Evolutionary conservation across 23 tunicate species (phyloP), one percentile per base, ranked within the genome.

Genomic region (Botrylloides violaceus): DNA sequence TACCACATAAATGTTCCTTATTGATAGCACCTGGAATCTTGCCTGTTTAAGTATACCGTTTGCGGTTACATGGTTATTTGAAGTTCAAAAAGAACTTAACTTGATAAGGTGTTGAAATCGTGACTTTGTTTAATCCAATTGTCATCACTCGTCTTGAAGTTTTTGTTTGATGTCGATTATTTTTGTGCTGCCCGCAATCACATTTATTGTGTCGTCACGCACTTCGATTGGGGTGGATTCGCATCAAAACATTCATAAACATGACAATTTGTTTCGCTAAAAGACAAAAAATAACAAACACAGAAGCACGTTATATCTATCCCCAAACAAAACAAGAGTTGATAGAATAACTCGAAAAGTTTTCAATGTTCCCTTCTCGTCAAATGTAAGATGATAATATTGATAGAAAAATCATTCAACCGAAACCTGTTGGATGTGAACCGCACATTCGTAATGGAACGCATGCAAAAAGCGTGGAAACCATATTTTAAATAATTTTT

Each of bases 201-300:
- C 53, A 7, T 43, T 43, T 43, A 43, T 43, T 43, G 53, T 43
- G 53, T 43, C 53, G 53, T 43, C 53, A 43, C 53, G 53, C 53
- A 9, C 53, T 9, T 63, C 35, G 4, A 4, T 34, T 19, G 33
- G 70, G 70, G 70, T 63, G 34, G 70, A 63, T 63, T 63, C 70
- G 70, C 70, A 9, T 63, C 36, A 63, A 63, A 63, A 63, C 70
- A 31, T 31, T 27, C 33, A 33, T 25, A 63, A 63, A 63, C 70
- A 63, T 31, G 70, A 63, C 36, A 63, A 63, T 63, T 63, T 63
- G 70, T 63, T 34, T 31, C 70, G 70, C 70, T 31, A 63, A 63
- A 63, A 63, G 70, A 63, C 36, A 63, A 63, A 63, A 63, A 63
- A 63, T 33, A 63, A 63, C 70, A 63, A 63, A 63, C 70, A 63